These are phyloP conservation scores for Drosophila macrospina DNA, from an alignment of 2,888 invertebrate genomes.

Conservation along the genomic window DNA sequence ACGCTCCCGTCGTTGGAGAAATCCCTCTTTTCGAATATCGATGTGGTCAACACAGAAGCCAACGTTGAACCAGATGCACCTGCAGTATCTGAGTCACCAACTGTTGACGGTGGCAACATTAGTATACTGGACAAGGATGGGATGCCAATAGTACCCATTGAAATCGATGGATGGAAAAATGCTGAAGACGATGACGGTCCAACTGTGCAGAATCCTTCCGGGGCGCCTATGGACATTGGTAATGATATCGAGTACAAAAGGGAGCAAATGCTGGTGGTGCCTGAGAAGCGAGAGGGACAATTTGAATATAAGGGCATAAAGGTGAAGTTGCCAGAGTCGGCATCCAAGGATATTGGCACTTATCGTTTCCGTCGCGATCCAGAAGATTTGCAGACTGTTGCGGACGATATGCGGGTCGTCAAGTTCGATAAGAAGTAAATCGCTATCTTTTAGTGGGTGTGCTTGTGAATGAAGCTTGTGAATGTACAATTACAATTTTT, in stretches of 20 bases:
- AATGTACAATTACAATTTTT: slow-evolving; percentile 1
- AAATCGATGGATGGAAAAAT: slow-evolving; percentile 68
- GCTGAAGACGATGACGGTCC: slow-evolving; percentile 24
- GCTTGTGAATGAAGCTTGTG: not conserved
- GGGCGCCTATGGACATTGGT: slow-evolving; percentile 54
- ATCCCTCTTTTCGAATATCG: not conserved
- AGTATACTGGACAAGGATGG: slow-evolving; percentile 51
- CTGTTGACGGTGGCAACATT: not conserved
- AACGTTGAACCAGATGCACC: not conserved
- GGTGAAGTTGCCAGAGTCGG: slow-evolving; percentile 52
- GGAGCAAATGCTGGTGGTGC: slow-evolving; percentile 51
- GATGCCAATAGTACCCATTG: slow-evolving; percentile 59
- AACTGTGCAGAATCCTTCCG: slow-evolving; percentile 43
- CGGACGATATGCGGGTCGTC: slow-evolving; percentile 64
- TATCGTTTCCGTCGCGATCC: slow-evolving; percentile 69
- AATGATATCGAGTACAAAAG: slow-evolving; percentile 60
- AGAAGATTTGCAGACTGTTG: slow-evolving; percentile 52
- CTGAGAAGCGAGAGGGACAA: slow-evolving; percentile 55
- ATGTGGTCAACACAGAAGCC: not conserved
- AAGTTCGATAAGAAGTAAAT: slow-evolving; percentile 55
- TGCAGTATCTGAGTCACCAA: not conserved
- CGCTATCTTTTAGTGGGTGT: not conserved
- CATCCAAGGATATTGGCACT: slow-evolving; percentile 58
- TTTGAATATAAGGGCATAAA: slow-evolving; percentile 70
- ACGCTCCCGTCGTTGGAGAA: slow-evolving; percentile 16